These are phyloP conservation scores for Pithys albifrons DNA, from an alignment of 2,113 vertebrate genomes.

Conservation along the genomic window DNA sequence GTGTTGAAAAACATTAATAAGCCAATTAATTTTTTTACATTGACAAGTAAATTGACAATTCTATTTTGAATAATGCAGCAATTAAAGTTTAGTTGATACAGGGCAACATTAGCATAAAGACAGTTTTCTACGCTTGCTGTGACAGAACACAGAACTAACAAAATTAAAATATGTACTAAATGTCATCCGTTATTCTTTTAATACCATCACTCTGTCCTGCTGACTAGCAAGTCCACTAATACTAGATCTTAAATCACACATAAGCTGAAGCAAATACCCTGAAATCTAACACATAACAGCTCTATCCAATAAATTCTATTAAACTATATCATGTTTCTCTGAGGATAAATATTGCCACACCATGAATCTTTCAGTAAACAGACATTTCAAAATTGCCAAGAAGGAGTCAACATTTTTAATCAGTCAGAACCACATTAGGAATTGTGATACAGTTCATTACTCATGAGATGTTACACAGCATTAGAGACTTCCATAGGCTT, in stretches of 20 bases:
- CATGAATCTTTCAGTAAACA: slow-evolving; percentile 51
- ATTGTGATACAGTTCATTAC: slow-evolving; percentile 49
- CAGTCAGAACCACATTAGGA: slow-evolving; percentile 25
- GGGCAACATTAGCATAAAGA: neutral
- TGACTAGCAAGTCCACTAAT: neutral
- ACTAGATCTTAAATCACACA: slow-evolving; percentile 18
- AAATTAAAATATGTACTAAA: slow-evolving; percentile 32
- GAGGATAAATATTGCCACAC: slow-evolving; percentile 48
- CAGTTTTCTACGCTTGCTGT: slow-evolving; percentile 1
- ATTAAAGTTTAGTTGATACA: slow-evolving; percentile 28
- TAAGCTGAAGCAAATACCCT: slow-evolving; percentile 27
- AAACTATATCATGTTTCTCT: slow-evolving; percentile 33
- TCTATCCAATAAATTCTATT: slow-evolving; percentile 43
- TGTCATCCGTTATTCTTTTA: neutral
- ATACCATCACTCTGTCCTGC: neutral
- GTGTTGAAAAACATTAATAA: slow-evolving; percentile 42
- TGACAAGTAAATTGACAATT: slow-evolving; percentile 51
- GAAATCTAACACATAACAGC: slow-evolving; percentile 13
- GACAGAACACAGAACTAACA: neutral
- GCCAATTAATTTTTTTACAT: slow-evolving; percentile 48
- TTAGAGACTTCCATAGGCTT: neutral
- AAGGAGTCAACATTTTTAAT: slow-evolving; percentile 37
- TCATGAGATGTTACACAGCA: neutral
- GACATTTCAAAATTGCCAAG: slow-evolving; percentile 51
- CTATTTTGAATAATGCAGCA: slow-evolving; percentile 43